Evolutionary conservation across 2,797 vertebrate species (phyloP).

Genomic region (Erpetoichthys calabaricus): DNA sequence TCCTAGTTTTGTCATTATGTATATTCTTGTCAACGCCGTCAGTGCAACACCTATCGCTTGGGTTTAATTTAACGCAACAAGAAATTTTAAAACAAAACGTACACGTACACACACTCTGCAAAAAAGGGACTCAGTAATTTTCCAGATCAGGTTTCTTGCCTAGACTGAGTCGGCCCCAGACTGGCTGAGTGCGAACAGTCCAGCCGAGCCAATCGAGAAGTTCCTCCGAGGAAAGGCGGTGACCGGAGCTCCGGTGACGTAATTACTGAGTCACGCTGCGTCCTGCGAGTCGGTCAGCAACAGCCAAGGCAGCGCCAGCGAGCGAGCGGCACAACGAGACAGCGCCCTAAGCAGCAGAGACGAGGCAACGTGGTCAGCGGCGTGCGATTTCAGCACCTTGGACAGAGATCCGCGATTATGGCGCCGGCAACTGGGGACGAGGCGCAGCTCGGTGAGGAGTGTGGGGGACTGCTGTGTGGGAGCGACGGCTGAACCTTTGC

Average conservation of each 20-base stretch:
- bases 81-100: too few species aligned
- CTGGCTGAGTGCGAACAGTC: too few species aligned
- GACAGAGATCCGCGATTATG: constrained; percentile 61
- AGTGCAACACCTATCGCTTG: too few species aligned
- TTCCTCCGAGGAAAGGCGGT: constrained; percentile 45
- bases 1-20: too few species aligned
- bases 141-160: too few species aligned
- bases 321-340: constrained; percentile 38
- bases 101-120: too few species aligned
- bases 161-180: too few species aligned
- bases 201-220: constrained; percentile 31
- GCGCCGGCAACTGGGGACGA: constrained; percentile 63
- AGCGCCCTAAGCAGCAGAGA: constrained; percentile 26
- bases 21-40: too few species aligned
- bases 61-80: too few species aligned
- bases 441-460: constrained; percentile 70
- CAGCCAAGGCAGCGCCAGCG: constrained; percentile 15
- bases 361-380: constrained; percentile 12
- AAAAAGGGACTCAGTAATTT: too few species aligned
- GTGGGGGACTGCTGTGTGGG: background rate
- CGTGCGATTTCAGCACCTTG: constrained; percentile 55
- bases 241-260: constrained; percentile 71
- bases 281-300: constrained; percentile 34
- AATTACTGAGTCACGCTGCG: constrained; percentile 78
- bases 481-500: background rate